phyloP scores from a whole-genome alignment of 2,888 invertebrate genomes.

The Cryptus viduatorius region DNA sequence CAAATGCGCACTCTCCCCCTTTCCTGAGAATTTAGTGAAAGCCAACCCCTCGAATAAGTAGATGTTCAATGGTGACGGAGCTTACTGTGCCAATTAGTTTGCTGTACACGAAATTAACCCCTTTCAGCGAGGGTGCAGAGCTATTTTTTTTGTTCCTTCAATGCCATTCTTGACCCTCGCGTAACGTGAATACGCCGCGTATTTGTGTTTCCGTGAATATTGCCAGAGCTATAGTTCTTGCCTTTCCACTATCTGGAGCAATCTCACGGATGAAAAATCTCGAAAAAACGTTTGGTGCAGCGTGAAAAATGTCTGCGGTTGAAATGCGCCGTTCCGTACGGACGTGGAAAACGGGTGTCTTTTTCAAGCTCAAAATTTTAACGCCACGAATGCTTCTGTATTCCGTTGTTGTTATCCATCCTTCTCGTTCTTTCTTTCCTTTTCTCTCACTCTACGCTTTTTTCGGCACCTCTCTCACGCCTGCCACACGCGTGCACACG shows the following conservation, averaged over 20 bases:
- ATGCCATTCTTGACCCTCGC: not conserved
- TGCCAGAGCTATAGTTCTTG: constrained; percentile 13
- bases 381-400: constrained; percentile 36
- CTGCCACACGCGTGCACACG: not conserved
- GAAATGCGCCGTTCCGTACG: constrained; percentile 30
- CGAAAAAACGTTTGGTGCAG: constrained; percentile 41
- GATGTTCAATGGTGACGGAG: constrained; percentile 13
- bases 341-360: constrained; percentile 19
- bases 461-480: constrained; percentile 3
- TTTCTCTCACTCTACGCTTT: not conserved
- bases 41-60: not conserved
- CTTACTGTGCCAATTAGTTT: constrained; percentile 23
- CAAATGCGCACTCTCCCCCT: constrained; percentile 29
- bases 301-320: constrained; percentile 59
- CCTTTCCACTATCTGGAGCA: constrained; percentile 36
- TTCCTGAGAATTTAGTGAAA: not conserved
- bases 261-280: constrained; percentile 52
- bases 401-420: constrained; percentile 19
- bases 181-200: not conserved
- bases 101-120: not conserved
- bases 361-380: constrained; percentile 47
- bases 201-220: not conserved
- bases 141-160: not conserved
- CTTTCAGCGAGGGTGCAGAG: not conserved
- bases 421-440: constrained; percentile 17